phyloP scores from a whole-genome alignment of 2,888 invertebrate genomes.

The Drosophila suboccidentalis region DNA sequence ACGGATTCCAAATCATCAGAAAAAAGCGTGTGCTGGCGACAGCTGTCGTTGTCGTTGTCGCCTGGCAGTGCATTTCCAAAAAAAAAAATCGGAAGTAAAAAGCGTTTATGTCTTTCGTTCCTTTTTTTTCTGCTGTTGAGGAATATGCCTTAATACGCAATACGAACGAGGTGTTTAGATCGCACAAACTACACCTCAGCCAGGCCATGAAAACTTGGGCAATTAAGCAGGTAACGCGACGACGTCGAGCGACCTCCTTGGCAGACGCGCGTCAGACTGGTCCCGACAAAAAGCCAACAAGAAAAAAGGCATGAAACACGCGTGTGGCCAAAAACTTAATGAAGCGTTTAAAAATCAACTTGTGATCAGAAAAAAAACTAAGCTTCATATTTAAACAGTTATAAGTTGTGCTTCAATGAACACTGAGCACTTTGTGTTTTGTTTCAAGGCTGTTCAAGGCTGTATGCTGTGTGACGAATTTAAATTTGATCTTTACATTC shows the following conservation, averaged over 20 bases:
- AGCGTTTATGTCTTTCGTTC: conserved; percentile 35
- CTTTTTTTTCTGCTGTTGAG: conserved; percentile 17
- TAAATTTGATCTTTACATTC: too few species aligned
- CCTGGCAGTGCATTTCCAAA: conserved; percentile 54
- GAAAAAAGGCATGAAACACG: conserved; percentile 47
- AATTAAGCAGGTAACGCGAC: conserved; percentile 68
- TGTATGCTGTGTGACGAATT: too few species aligned
- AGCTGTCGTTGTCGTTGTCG: conserved; percentile 72
- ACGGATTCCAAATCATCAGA: conserved; percentile 72
- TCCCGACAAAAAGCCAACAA: conserved; percentile 28
- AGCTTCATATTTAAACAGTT: conserved; percentile 56
- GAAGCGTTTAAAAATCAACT: conserved; percentile 81
- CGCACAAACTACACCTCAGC: conserved; percentile 34
- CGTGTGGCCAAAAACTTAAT: conserved; percentile 83
- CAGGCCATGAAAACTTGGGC: conserved; percentile 33
- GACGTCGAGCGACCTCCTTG: conserved; percentile 49
- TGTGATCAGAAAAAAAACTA: conserved; percentile 51
- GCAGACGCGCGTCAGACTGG: conserved; percentile 75
- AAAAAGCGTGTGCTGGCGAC: conserved; percentile 68
- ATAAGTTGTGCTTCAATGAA: conserved; percentile 26
- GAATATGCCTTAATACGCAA: conserved; percentile 21
- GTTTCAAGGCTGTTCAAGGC: conserved; percentile 6
- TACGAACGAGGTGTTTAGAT: conserved; percentile 71
- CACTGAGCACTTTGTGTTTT: not conserved
- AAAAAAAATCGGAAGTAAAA: conserved; percentile 76